These are phyloP conservation scores for Leucopternis melanops DNA, from an alignment of 2,113 vertebrate species.

Conservation along the genomic window DNA sequence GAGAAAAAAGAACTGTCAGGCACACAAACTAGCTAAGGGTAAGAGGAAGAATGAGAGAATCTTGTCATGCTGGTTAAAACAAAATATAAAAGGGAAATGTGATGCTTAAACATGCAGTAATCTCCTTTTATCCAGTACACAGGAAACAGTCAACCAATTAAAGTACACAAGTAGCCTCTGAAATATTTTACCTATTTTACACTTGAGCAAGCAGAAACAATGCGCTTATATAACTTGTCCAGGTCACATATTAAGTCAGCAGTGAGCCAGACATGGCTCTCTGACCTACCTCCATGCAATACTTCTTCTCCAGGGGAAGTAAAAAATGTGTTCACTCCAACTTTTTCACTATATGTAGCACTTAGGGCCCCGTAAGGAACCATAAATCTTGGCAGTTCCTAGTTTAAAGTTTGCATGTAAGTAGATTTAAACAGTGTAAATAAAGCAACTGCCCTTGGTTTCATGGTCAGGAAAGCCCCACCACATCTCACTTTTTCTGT, in stretches of 20 bases:
- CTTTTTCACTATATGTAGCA: neutral
- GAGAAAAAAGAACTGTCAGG: neutral
- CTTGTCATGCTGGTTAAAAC: neutral
- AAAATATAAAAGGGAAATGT: neutral
- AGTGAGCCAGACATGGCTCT: neutral
- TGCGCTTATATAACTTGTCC: constrained; percentile 3
- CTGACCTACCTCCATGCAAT: neutral
- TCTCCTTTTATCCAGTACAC: neutral
- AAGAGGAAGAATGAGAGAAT: neutral
- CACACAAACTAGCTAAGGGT: neutral
- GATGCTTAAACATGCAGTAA: neutral
- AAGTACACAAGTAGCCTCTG: neutral
- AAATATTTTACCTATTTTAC: constrained; percentile 37
- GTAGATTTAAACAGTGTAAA: neutral
- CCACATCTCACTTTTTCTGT: neutral
- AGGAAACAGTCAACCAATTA: constrained; percentile 15
- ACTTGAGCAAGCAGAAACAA: constrained; percentile 48
- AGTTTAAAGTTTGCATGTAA: neutral
- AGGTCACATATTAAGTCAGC: constrained; percentile 4
- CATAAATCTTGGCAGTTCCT: constrained; percentile 9
- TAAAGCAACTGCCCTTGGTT: neutral
- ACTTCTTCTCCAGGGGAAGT: neutral
- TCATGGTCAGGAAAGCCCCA: neutral
- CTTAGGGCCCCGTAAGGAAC: neutral
- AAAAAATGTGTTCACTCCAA: neutral